These are phyloP conservation scores for Allophyes oxyacanthae DNA, from an alignment of 2,888 invertebrate species.

Conservation along the genomic window DNA sequence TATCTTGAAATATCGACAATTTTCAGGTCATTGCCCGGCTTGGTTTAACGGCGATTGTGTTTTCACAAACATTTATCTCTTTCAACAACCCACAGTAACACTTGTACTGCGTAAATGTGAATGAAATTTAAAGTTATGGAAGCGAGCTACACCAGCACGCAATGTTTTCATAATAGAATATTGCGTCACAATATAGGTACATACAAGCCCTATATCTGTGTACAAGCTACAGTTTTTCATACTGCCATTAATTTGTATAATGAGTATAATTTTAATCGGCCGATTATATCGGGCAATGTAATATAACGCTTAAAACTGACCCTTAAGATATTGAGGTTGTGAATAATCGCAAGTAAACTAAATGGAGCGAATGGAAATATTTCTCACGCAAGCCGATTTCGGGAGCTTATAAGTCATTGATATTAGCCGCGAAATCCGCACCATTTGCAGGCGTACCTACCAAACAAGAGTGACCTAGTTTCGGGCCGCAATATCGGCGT, in stretches of 20 bases:
- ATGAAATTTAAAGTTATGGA: constrained; percentile 57
- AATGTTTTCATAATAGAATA: constrained; percentile 57
- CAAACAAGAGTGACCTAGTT: constrained; percentile 80
- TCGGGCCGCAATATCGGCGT: constrained; percentile 66
- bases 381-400: constrained; percentile 60
- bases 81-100: constrained; percentile 11
- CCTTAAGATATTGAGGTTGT: constrained; percentile 20
- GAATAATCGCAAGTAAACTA: constrained; percentile 38
- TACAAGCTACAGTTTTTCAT: constrained; percentile 15
- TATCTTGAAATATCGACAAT: constrained; percentile 6
- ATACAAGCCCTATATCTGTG: too few relatives aligned
- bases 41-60: constrained; percentile 5
- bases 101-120: constrained; percentile 32
- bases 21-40: constrained; percentile 29
- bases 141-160: constrained; percentile 53
- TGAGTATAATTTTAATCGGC: constrained; percentile 23
- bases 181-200: constrained; percentile 41
- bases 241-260: constrained; percentile 26
- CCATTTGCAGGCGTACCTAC: constrained; percentile 67
- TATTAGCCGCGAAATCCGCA: constrained; percentile 71
- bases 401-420: constrained; percentile 65
- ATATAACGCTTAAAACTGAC: constrained; percentile 14
- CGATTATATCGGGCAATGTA: constrained; percentile 31
- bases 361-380: constrained; percentile 53
- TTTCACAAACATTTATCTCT: constrained; percentile 40